Percentiles rank a stretch among this genome's conserved stretches.
Evolutionary conservation across 2,888 invertebrate genomes (phyloP).

Genomic region (Clanis bilineata): DNA sequence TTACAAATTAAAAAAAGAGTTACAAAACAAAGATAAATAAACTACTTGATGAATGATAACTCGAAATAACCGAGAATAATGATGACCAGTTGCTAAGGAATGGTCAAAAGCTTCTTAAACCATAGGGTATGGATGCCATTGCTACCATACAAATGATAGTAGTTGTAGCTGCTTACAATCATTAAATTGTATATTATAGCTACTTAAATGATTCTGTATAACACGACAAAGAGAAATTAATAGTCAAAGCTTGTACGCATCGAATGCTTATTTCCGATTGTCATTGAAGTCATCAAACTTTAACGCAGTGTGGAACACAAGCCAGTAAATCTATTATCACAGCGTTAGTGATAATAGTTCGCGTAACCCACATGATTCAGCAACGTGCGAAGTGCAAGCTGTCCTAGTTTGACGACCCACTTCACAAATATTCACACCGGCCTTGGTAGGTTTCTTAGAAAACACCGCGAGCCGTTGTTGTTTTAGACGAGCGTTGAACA

Average conservation of each 20-base stretch:
- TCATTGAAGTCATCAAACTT: background rate
- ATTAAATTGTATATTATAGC: background rate
- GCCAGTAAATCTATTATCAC: background rate
- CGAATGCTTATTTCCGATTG: background rate
- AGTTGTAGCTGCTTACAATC: background rate
- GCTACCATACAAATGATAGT: background rate
- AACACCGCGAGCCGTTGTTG: constrained; percentile 39
- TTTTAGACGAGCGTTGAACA: constrained; percentile 14
- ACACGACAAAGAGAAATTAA: background rate
- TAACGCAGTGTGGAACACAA: background rate
- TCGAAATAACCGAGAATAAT: background rate
- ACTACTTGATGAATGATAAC: no score
- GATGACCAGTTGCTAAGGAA: background rate
- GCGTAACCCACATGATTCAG: constrained; percentile 50
- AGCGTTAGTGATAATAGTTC: constrained; percentile 32
- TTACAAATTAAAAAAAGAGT: background rate
- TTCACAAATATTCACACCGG: constrained; percentile 54
- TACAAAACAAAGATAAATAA: background rate
- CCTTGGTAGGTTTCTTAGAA: constrained; percentile 56
- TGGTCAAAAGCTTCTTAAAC: background rate
- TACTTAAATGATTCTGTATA: background rate
- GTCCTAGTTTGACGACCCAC: constrained; percentile 57
- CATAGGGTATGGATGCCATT: background rate
- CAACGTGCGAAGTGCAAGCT: constrained; percentile 40
- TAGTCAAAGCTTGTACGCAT: background rate